These are phyloP conservation scores for Acanthosepion esculentum DNA, from an alignment of 2,888 invertebrate genomes.

Conservation along the genomic window DNA sequence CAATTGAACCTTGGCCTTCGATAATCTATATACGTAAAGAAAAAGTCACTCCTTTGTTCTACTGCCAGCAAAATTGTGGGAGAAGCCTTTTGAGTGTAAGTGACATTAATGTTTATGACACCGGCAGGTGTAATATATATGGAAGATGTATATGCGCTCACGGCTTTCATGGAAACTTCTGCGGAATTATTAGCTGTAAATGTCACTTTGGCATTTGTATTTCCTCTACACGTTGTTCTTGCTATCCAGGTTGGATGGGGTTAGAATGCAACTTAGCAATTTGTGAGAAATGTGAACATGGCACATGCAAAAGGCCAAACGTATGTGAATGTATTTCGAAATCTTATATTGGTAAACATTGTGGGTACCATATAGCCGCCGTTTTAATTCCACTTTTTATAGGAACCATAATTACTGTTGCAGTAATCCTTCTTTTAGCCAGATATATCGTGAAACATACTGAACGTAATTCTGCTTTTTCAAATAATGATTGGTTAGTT, in stretches of 20 bases:
- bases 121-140: background rate
- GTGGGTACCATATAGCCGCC: slow-evolving; percentile 49
- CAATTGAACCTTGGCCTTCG: background rate
- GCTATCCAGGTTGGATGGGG: slow-evolving; percentile 56
- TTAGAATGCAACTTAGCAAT: slow-evolving; percentile 54
- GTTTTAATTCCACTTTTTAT: background rate
- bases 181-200: slow-evolving; percentile 54
- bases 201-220: slow-evolving; percentile 56
- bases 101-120: background rate
- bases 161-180: slow-evolving; percentile 54
- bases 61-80: background rate
- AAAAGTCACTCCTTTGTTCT: background rate
- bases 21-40: background rate
- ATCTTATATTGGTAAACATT: slow-evolving; percentile 51
- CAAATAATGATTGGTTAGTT: slow-evolving; percentile 59
- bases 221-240: slow-evolving; percentile 54
- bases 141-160: slow-evolving; percentile 51
- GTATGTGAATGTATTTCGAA: slow-evolving; percentile 56
- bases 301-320: slow-evolving; percentile 57
- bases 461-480: slow-evolving; percentile 52
- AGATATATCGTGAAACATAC: background rate
- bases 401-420: background rate
- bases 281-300: slow-evolving; percentile 55
- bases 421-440: background rate
- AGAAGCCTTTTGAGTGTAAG: background rate